phyloP scores from a whole-genome alignment of 2,888 invertebrate species.

The Toxonevra muliebris region DNA sequence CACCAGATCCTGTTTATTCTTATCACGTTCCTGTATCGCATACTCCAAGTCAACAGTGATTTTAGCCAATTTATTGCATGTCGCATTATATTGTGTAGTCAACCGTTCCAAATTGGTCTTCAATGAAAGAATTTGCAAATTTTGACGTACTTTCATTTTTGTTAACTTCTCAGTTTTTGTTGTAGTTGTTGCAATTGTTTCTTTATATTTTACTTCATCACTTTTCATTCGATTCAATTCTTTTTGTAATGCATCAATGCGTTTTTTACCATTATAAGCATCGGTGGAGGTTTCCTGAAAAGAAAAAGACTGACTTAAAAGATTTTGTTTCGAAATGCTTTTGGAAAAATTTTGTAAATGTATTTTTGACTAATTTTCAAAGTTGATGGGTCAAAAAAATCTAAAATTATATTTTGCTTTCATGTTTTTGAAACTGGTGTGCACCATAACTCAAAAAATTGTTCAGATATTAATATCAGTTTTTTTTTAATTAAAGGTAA shows the following conservation, averaged over 20 bases:
- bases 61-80: constrained; percentile 61
- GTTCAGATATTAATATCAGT: no score
- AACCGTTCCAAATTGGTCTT: constrained; percentile 61
- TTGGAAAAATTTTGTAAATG: no score
- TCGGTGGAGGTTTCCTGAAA: constrained; percentile 62
- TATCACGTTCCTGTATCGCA: constrained; percentile 57
- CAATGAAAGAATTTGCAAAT: constrained; percentile 60
- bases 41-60: constrained; percentile 60
- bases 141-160: constrained; percentile 62
- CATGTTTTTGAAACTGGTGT: no score
- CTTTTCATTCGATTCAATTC: constrained; percentile 52
- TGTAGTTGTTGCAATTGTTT: constrained; percentile 54
- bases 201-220: constrained; percentile 55
- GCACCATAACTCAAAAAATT: no score
- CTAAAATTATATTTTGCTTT: not conserved
- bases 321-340: not conserved
- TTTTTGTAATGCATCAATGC: constrained; percentile 54
- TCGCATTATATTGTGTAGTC: constrained; percentile 57
- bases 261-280: constrained; percentile 59
- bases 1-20: constrained; percentile 54
- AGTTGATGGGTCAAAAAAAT: not conserved
- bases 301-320: not conserved
- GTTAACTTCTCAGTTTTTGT: constrained; percentile 53
- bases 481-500: no score
- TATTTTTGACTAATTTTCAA: no score